These are phyloP conservation scores for Paralichthys olivaceus DNA, from an alignment of 2,113 vertebrate species.

Conservation along the genomic window DNA sequence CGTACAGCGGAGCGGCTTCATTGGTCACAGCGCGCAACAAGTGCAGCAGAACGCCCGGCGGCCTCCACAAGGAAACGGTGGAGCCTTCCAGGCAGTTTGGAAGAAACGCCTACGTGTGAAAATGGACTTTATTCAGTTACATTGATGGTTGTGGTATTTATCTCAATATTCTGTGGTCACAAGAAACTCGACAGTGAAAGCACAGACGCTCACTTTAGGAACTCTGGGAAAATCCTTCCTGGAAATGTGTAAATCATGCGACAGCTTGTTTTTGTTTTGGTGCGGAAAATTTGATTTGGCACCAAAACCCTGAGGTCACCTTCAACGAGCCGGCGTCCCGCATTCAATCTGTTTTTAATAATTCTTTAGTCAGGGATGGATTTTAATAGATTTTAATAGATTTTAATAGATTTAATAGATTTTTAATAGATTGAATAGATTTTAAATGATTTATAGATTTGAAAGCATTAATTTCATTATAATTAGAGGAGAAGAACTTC, in stretches of 20 bases:
- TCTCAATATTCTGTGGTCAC: not conserved
- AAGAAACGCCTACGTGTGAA: slow-evolving; percentile 83
- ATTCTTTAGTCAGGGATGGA: not conserved
- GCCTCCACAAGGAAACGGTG: slow-evolving; percentile 46
- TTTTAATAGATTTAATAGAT: too few relatives aligned
- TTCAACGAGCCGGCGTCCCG: slow-evolving; percentile 32
- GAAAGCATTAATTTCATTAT: too few relatives aligned
- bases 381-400: too few relatives aligned
- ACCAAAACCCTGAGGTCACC: slow-evolving; percentile 52
- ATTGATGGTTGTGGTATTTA: not conserved
- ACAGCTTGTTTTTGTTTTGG: slow-evolving; percentile 14
- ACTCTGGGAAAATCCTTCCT: too few relatives aligned
- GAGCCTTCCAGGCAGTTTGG: slow-evolving; percentile 73
- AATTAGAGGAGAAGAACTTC: too few relatives aligned
- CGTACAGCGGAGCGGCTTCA: slow-evolving; percentile 84
- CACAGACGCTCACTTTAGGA: too few relatives aligned
- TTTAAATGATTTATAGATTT: too few relatives aligned
- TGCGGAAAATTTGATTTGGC: slow-evolving; percentile 68
- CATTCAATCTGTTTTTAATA: not conserved
- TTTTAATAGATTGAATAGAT: too few relatives aligned
- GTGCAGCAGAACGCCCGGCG: slow-evolving; percentile 60
- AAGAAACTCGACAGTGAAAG: not conserved
- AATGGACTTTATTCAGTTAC: not conserved
- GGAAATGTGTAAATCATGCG: too few relatives aligned
- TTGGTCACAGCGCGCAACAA: slow-evolving; percentile 81